Base-by-base conservation (phyloP, 2,888 invertebrate genomes). In the Heliconius hortense region DNA sequence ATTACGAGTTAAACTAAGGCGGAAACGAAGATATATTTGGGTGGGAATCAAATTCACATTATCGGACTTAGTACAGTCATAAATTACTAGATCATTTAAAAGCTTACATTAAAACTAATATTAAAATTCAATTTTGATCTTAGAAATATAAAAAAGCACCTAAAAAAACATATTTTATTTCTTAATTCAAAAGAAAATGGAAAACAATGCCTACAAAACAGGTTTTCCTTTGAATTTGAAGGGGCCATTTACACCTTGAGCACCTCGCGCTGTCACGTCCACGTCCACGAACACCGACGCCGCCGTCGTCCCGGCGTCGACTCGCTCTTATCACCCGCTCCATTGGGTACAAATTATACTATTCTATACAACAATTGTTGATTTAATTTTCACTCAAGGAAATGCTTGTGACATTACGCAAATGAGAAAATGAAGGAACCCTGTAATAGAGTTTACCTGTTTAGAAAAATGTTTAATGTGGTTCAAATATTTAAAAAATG, bases 381-480 rank as follows among this genome's bases (percentile, higher is more conserved):
- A 81, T 86, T 85, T 82, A 84, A 86, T 85, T 87, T 86, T 83
- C 83, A 80, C 82, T 79, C 78, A 78, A 84, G 83, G 81, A 84
- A 83, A 81, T 85, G 86, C 80, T 81, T 77, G 81, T 85, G 86
- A 86, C 86, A 82, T 83, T 81, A 79, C 79, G 82, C 82, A 84
- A 84, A 83, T 82, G 81, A 81, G 82, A 80, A 81, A 82, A 81
- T 82, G 80, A 81, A 80, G 81, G 77, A 80, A 78, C 78, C 72
- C 74, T 78, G 69, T 70, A 73, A 77, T 74, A 72, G 53, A 76
- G 76, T 48, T 71, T 74, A 81, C 80, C 79, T 82, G 80, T 77
- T 78, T 76, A 74, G 39, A 76, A 74, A 63, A 72, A 62, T 69
- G 26, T 68, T 64, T 39, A 39, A n/a, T 64, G 35, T 56, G n/a